Base-by-base conservation (phyloP, 2,797 vertebrate species). In the Carapus acus region DNA sequence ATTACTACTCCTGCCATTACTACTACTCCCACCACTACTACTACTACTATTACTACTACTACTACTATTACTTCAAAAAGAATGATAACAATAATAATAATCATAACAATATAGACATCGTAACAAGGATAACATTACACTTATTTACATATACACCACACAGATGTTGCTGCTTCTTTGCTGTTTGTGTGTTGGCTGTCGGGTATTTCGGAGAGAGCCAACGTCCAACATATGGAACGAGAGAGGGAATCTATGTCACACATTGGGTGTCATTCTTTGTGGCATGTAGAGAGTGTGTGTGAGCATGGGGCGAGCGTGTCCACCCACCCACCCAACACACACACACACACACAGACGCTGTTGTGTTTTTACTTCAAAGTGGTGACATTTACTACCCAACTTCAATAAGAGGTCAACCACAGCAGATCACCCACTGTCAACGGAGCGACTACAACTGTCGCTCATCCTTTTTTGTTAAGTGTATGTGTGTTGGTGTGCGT, bases 361-460 rank as follows among this genome's bases (percentile, higher is more conserved):
- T 68, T 71, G 52, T 79, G 65, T 50, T 41, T 45, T 52, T 53
- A 62, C 74, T 79, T 81, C 77, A 85, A 85, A 84, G 76, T 62
- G 59, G 33, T 75, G 76, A 81, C 81, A 77, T 76, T 73, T 79
- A 48, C 55, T 74, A 54, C 65, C 59, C 23, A 1, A 49, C 74
- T 71, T 82, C 73, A 82, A 58, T 62, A 43, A 56, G 69, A 62
- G 79, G 79, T 83, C 80, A 79, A 59, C 52, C 50, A 7, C 65
- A 45, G 65, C 49, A 56, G 76, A 81, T 73, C 77, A 58, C 76
- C 74, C 75, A 74, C 74, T 40, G 67, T 63, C 76, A 63, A 58
- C 71, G 66, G 15, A 0, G 18, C 7, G 58, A 64, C 51, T 58
- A 69, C 58, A 58, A 51, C n/a, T 59, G 66, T 73, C 67, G 63